Base-by-base conservation (phyloP, 37 sponge, comb jelly and placozoan genomes). In the Geodia barretti region DNA sequence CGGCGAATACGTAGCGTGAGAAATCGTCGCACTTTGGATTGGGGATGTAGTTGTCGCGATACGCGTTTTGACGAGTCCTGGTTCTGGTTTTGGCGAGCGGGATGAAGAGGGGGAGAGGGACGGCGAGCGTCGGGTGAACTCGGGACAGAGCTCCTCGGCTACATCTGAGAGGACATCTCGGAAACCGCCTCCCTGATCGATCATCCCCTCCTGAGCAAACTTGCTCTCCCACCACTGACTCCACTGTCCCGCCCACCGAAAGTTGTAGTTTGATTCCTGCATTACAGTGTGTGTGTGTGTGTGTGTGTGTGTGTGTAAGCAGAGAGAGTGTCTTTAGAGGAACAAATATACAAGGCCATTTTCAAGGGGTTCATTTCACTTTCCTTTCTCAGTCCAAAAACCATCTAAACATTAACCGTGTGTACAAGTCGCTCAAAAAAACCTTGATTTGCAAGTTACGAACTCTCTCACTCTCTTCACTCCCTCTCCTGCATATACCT, bases 151-250 rank as follows among this genome's bases (percentile, higher is more conserved):
- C 82, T 97, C 97, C 39, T 97, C 97, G 11, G 95, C 90, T 25
- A 97, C 73, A 29, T 97, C 92, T 4, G 90, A 60, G 14, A 97
- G 62, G n/a, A 95, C 71, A 60, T 97, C 97, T 60, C 97, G 69
- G 71, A 97, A 97, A 0, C 92, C 97, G 43, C 97, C 97, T 66
- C 96, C 97, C 75, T 97, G 97, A 60, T 97, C 97, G 32, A 97
- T 94, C 76, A 94, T 89, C 30, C 95, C 95, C 62, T 97, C 97
- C 25, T 79, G 79, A 24, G 63, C 70, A 63, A 97, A 94, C 79
- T 94, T 94, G 62, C 90, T 87, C 81, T 97, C 97, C 97, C 97
- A 97, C 97, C 97, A 97, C 69, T 97, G 97, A 7, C 40, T 68
- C 81, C 74, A 82, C 28, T 81, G 86, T 0, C 90, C 84, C 1